phyloP scores from a whole-genome alignment of 2,888 invertebrate species.

The Parthenolecanium corni region DNA sequence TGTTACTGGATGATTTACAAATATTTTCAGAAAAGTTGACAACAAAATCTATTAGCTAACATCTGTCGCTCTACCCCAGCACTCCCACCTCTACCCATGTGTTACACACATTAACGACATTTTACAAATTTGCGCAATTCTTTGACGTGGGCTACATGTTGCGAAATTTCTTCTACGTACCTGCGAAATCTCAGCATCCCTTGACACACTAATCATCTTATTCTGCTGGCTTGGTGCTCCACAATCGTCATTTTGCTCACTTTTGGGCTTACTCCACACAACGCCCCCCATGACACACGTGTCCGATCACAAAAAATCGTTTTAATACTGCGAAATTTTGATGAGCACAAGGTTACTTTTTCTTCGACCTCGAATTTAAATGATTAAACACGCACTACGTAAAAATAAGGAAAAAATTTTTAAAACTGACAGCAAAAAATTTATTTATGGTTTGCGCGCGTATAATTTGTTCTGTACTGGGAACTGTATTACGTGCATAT shows the following conservation, averaged over 20 bases:
- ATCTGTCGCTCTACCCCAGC: too few species aligned
- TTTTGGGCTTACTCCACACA: slow-evolving; percentile 9
- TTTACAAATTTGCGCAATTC: too few species aligned
- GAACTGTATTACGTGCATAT: slow-evolving; percentile 8
- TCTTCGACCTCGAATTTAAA: neutral
- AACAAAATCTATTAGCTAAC: too few species aligned
- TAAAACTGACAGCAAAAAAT: neutral
- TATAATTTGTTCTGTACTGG: neutral
- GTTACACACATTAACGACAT: too few species aligned
- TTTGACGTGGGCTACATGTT: neutral
- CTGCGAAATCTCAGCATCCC: too few species aligned
- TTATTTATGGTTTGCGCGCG: neutral
- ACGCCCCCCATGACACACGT: slow-evolving; percentile 8
- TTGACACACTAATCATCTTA: too few species aligned
- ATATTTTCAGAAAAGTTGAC: too few species aligned
- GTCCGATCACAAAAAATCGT: neutral
- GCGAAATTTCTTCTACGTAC: neutral
- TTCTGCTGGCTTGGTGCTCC: neutral
- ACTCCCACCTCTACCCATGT: too few species aligned
- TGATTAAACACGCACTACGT: neutral
- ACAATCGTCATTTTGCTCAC: neutral
- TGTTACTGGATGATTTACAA: too few species aligned
- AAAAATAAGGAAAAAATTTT: neutral
- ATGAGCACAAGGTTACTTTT: neutral
- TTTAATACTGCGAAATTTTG: neutral